phyloP scores from a whole-genome alignment of 2,888 invertebrate genomes.

The Carterocephalus palaemon region DNA sequence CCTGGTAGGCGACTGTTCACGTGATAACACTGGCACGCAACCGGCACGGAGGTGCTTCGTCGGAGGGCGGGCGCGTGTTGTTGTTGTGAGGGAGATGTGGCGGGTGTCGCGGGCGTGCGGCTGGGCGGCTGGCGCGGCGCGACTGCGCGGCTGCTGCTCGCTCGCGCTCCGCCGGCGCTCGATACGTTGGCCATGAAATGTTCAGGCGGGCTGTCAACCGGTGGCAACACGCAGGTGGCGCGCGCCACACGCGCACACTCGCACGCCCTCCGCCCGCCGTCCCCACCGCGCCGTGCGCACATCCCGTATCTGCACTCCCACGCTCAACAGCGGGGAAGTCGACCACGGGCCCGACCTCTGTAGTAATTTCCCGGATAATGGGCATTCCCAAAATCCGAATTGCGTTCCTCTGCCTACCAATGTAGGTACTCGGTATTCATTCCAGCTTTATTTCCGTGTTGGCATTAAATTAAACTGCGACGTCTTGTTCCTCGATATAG shows the following conservation, averaged over 20 bases:
- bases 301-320: slow-evolving; percentile 5
- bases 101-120: slow-evolving; percentile 43
- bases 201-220: slow-evolving; percentile 74
- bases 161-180: slow-evolving; percentile 60
- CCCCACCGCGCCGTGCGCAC: slow-evolving; percentile 6
- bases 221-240: slow-evolving; percentile 64
- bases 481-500: no score
- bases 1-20: slow-evolving; percentile 37
- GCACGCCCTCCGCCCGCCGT: slow-evolving; percentile 17
- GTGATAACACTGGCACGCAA: slow-evolving; percentile 53
- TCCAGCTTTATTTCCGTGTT: no score
- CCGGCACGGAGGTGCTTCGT: slow-evolving; percentile 42
- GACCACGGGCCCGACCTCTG: no score
- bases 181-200: slow-evolving; percentile 77
- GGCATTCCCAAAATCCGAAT: no score
- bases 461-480: no score
- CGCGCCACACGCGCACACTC: slow-evolving; percentile 42
- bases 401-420: no score
- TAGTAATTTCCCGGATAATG: no score
- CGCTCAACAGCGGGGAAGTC: no score
- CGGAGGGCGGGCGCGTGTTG: slow-evolving; percentile 50
- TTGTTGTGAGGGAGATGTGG: slow-evolving; percentile 44
- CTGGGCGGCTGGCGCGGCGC: slow-evolving; percentile 54
- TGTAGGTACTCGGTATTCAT: no score
- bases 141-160: slow-evolving; percentile 60